Conservation (phyloP, 2,797 vertebrate species). For the Heterohyrax brucei region DNA sequence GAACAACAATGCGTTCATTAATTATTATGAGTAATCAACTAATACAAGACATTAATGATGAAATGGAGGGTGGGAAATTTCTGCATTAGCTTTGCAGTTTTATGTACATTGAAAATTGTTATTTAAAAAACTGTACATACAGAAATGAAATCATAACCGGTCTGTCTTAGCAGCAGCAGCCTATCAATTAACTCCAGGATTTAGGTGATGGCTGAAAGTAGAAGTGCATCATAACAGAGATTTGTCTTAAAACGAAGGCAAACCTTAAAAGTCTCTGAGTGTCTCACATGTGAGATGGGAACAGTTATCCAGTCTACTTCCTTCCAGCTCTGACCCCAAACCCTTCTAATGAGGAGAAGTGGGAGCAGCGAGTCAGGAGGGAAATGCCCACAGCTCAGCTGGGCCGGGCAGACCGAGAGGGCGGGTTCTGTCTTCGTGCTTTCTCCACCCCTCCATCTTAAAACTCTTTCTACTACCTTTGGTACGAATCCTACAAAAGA, state of each 20-base stretch:
- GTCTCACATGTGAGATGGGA: background rate
- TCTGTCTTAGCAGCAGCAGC: conserved; percentile 17
- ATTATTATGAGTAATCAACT: background rate
- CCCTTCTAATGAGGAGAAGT: conserved; percentile 19
- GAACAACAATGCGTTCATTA: background rate
- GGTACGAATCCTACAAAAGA: background rate
- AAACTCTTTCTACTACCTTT: conserved; percentile 9
- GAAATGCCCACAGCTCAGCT: background rate
- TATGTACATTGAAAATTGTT: background rate
- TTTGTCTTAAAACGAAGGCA: conserved; percentile 43
- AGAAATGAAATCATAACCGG: background rate
- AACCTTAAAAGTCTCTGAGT: background rate
- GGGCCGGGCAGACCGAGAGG: background rate
- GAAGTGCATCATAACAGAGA: background rate
- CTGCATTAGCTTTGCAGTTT: background rate
- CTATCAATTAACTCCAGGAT: conserved; percentile 41
- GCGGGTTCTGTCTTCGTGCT: background rate
- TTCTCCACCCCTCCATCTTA: background rate
- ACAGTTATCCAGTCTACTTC: background rate
- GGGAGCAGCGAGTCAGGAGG: background rate
- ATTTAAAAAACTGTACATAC: conserved; percentile 37
- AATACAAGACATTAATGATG: background rate
- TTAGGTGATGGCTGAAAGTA: background rate
- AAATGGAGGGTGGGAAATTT: background rate
- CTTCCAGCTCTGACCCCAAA: conserved; percentile 27